Conservation (phyloP, 1,140 invertebrate genomes). For the Dreissena polymorpha region DNA sequence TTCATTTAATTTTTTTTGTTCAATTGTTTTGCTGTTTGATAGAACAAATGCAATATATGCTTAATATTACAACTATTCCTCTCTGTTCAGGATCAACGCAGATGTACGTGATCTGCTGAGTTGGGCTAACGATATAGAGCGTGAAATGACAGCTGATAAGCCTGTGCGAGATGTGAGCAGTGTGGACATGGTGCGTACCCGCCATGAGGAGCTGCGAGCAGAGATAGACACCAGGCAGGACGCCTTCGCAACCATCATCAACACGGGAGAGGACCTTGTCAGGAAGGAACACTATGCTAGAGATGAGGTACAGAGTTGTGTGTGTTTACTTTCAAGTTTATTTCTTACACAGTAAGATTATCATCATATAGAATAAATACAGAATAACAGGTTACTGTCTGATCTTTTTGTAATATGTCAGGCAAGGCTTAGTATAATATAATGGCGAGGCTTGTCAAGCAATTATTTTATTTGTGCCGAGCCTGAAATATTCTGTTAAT, state of each 20-base stretch:
- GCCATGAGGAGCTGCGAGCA: constrained; percentile 93
- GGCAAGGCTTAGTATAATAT: too few species aligned
- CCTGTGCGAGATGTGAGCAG: constrained; percentile 93
- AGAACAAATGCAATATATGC: neutral
- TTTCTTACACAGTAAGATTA: too few species aligned
- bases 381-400: too few species aligned
- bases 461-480: too few species aligned
- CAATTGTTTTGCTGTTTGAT: neutral
- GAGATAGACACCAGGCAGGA: constrained; percentile 97
- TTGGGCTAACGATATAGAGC: constrained; percentile 91
- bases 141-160: constrained; percentile 90
- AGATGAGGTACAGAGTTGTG: constrained; percentile 81
- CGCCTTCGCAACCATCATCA: constrained; percentile 89
- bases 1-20: too few species aligned
- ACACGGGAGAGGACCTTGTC: constrained; percentile 91
- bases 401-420: too few species aligned
- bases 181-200: constrained; percentile 91
- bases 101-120: constrained; percentile 93
- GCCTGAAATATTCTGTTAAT: too few species aligned
- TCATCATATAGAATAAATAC: too few species aligned
- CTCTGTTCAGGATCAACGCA: constrained; percentile 43
- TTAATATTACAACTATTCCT: too few species aligned
- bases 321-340: too few species aligned
- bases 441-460: too few species aligned
- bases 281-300: constrained; percentile 88